Base-by-base conservation (phyloP, 2,113 vertebrate genomes). In the Plecotus auritus region DNA sequence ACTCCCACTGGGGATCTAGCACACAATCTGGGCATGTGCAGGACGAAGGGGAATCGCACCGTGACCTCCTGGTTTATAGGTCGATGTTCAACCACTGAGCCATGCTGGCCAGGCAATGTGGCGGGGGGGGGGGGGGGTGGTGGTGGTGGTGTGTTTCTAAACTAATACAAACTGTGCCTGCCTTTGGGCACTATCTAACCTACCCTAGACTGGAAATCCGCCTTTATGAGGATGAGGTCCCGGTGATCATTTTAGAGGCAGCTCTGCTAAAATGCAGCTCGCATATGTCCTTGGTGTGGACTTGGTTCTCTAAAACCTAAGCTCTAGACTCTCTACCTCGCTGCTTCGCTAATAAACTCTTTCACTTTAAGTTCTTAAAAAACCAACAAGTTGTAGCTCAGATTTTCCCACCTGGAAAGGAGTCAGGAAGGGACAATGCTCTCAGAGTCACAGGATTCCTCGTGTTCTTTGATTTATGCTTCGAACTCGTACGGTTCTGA, bases 111-210 rank as follows among this genome's bases (percentile, higher is more conserved):
- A 59, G 56, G 56, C 56, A 59, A 59, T 22, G 18, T 51, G 54
- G 42, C 13, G 6, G 22, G n/a, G 17, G 22, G 11, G 3, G 37
- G 37, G 37, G 37, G 37, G 4, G 37, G 37, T 40, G n/a, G n/a
- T n/a, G n/a, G n/a, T n/a, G n/a, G n/a, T n/a, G n/a, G n/a, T n/a
- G 17, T 72, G 59, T 59, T 93, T 94, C 84, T 37, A 85, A 95
- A 76, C 42, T 20, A 59, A 54, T 37, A 88, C 32, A 47, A 32
- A 20, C 3, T 23, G 7, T 56, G 30, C 30, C 14, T 59, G 18
- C 4, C 9, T 54, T 73, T 73, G 45, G 72, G 61, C 7, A 61
- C 17, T 17, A 4, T 23, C 28, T 42, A 35, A 51, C 7, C 11
- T 7, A n/a, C 0, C 0, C 5, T 18, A 69, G 70, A 76, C 30